These are phyloP conservation scores for Rhinolophus ferrumequinum DNA, from an alignment of 2,113 vertebrate species.

Conservation along the genomic window DNA sequence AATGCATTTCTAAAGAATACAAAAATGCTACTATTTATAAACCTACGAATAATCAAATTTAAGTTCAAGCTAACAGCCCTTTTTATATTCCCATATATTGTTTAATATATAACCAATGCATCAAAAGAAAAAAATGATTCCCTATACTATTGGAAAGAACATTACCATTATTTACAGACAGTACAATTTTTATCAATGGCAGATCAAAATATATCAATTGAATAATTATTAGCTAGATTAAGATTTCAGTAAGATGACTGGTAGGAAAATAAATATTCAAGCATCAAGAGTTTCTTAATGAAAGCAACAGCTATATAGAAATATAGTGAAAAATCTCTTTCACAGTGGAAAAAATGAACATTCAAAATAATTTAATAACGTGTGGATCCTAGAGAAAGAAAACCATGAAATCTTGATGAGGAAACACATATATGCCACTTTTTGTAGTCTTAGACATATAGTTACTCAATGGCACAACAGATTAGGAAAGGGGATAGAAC, in stretches of 20 bases:
- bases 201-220: background rate
- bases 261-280: background rate
- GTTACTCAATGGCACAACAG: background rate
- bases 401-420: background rate
- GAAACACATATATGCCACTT: background rate
- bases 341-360: background rate
- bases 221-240: background rate
- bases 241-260: background rate
- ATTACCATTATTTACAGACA: background rate
- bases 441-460: background rate
- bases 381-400: background rate
- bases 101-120: background rate
- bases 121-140: background rate
- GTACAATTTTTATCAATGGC: background rate
- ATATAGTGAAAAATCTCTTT: background rate
- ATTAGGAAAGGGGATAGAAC: background rate
- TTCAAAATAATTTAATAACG: background rate
- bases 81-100: background rate
- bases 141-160: background rate
- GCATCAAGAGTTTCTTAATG: background rate
- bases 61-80: background rate
- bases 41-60: background rate
- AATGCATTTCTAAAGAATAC: background rate
- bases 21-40: background rate
- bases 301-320: background rate